Evolutionary conservation across 2,888 invertebrate genomes (phyloP), one percentile per base, ranked within the genome.

Genomic region (Drosophila mimica): DNA sequence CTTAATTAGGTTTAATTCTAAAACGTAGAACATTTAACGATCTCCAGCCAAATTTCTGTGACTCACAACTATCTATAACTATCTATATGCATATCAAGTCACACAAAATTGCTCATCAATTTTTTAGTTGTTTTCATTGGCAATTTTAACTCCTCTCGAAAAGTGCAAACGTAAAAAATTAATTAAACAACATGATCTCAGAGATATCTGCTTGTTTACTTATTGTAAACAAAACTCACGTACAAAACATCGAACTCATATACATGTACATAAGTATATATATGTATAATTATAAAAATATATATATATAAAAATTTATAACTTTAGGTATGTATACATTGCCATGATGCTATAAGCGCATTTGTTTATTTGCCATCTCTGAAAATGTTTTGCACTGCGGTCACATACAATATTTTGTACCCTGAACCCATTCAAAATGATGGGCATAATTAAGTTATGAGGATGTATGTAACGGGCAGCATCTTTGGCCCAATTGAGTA

Each of bases 381-480:
- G 30, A 59, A 64, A 68, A 62, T 53, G 65, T 66, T 88, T 83
- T 76, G 77, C 70, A 88, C 88, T 59, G 60, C 87, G 70, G 74
- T 83, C 83, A 83, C 83, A 83, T 83, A 83, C 59, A 59, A 56
- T 68, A 15, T 34, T 25, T 30, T 36, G 25, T 46, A 46, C 46
- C 46, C 46, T 25, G 8, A 46, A 0, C 46, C 46, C 46, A 46
- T 25, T 46, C 15, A 8, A 46, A 46, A 15, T 46, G 46, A 46
- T 46, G 25, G 28, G 15, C 20, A 4, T 46, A 25, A 15, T 25
- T 0, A 1, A 15, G 8, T 25, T 25, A 4, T 46, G 4, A 15
- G 8, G 25, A 46, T 15, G 25, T 46, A 15, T 8, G 25, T 25
- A 46, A 25, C 8, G 8, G 43, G 0, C 43, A 20, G 5, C 5